Evolutionary conservation across 2,888 invertebrate species (phyloP).

Genomic region (Autographa pulchrina): DNA sequence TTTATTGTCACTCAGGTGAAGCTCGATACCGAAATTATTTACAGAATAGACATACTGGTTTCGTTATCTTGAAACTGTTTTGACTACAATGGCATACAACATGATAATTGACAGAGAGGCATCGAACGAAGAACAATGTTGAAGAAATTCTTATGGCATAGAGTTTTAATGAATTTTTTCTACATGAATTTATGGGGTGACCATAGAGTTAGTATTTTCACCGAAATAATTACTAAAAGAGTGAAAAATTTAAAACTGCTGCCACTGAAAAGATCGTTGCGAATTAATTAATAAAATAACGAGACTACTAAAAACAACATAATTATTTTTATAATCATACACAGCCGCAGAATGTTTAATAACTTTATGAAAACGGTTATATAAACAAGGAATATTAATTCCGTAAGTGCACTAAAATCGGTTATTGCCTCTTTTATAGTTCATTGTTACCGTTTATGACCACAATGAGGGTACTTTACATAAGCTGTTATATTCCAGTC

Average conservation of each 20-base stretch:
- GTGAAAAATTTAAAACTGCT: background rate
- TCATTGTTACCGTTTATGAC: slow-evolving; percentile 44
- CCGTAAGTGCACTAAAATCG: slow-evolving; percentile 44
- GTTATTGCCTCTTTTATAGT: slow-evolving; percentile 53
- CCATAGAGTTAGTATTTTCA: no score
- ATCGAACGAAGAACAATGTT: no score
- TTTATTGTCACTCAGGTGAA: no score
- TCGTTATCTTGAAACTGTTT: background rate
- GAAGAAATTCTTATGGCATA: no score
- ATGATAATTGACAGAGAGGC: no score
- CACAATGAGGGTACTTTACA: slow-evolving; percentile 50
- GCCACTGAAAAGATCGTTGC: background rate
- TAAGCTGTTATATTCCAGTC: slow-evolving; percentile 44
- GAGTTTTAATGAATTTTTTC: no score
- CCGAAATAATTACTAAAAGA: no score
- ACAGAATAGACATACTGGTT: no score
- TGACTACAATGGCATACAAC: no score
- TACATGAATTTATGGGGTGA: no score
- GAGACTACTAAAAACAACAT: background rate
- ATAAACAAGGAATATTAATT: slow-evolving; percentile 53
- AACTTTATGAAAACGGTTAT: slow-evolving; percentile 39
- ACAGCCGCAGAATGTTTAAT: slow-evolving; percentile 17
- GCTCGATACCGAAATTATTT: no score
- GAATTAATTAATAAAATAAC: background rate
- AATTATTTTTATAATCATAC: slow-evolving; percentile 3